Base-by-base conservation (phyloP, 23 tunicate species). In the Ascidia mentula region DNA sequence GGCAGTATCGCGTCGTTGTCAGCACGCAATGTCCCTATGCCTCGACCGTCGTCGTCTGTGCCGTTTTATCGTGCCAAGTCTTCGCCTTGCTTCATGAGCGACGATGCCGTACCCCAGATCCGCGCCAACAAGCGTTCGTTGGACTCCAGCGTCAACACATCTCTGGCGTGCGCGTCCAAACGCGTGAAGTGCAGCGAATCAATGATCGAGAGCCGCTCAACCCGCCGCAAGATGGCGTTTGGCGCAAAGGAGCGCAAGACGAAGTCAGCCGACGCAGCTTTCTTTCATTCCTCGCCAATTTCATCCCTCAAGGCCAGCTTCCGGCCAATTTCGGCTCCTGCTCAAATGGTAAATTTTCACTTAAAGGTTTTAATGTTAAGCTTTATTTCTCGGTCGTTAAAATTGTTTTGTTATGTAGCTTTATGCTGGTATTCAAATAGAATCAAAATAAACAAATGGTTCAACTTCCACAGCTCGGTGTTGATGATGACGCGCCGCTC, bases 291-390 rank as follows among this genome's bases (percentile, higher is more conserved):
- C 28, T 83, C 95, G 5, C 82, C 86, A 0, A 45, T 80, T 37
- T 31, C 84, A 1, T 40, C 87, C 5, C 45, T 82, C 34, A 86
- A 74, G 71, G 42, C 74, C 0, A 46, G 82, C 17, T 85, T 82
- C 69, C 84, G 97, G 20, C 84, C 97, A 13, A 85, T 81, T 38
- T 91, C 97, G 1, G 97, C 97, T 20, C 97, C 97, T 30, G 84
- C 87, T 2, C 84, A 79, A 5, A 77, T 71, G 84, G 97, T 91
- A 71, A 91, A 81, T 79, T 5, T 7, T 34, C 9, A 5, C n/a
- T n/a, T n/a, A n/a, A n/a, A n/a, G n/a, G 13, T 53, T 53, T 5
- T 53, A 53, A 5, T 9, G 12, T 28, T 5, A 53, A 9, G 28
- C 1, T 9, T 6, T 5, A 6, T 20, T 26, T 28, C 65, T 53